phyloP scores from a whole-genome alignment of 2,888 invertebrate genomes.

The Drosophila subsilvestris region DNA sequence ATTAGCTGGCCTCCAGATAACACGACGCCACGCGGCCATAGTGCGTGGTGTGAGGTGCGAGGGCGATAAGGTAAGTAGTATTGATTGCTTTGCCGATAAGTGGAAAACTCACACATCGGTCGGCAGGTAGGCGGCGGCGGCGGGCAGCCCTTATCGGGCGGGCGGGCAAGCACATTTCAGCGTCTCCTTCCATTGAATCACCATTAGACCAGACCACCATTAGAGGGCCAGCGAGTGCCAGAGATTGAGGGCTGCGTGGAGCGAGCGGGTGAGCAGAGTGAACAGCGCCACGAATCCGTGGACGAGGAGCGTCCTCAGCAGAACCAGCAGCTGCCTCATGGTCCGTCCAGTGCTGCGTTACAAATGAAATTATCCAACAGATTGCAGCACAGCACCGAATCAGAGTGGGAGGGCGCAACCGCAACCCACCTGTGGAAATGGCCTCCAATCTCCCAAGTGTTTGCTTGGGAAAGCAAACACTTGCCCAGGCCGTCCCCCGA shows the following conservation, averaged over 20 bases:
- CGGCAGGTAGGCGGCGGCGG: constrained; percentile 36
- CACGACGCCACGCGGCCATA: neutral
- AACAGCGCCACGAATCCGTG: constrained; percentile 66
- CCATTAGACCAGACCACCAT: constrained; percentile 7
- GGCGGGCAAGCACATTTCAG: neutral
- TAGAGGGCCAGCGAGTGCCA: constrained; percentile 55
- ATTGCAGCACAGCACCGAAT: constrained; percentile 2
- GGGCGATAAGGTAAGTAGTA: constrained; percentile 48
- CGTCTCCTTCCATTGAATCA: neutral
- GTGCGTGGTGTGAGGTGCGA: constrained; percentile 18
- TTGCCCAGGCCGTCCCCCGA: neutral
- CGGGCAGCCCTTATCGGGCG: neutral
- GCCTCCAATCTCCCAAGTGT: neutral
- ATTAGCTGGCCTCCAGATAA: constrained; percentile 11
- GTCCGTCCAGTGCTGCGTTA: neutral
- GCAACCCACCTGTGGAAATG: constrained; percentile 16
- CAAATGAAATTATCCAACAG: constrained; percentile 11
- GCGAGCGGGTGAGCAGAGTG: constrained; percentile 55
- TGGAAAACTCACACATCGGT: constrained; percentile 10
- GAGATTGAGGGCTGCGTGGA: constrained; percentile 53
- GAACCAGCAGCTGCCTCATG: constrained; percentile 62
- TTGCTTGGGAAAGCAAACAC: constrained; percentile 17
- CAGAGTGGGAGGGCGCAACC: neutral
- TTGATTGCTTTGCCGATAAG: constrained; percentile 61
- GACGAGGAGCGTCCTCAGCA: constrained; percentile 55